Conservation (phyloP, 2,888 invertebrate species). For the Leptothorax acervorum region DNA sequence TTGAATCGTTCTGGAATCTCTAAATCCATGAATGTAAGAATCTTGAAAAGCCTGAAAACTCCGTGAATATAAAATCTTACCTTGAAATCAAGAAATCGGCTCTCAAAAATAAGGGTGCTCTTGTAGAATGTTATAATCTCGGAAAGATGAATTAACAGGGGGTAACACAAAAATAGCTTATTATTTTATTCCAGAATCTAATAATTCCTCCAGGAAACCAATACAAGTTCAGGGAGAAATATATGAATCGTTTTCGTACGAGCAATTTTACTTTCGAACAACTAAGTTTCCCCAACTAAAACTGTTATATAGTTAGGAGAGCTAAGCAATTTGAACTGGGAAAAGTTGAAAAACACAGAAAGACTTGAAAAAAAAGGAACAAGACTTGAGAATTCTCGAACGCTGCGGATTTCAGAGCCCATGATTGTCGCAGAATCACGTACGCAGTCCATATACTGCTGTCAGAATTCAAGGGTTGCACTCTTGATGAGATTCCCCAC, state of each 20-base stretch:
- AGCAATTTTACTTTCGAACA: constrained; percentile 23
- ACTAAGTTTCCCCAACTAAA: constrained; percentile 23
- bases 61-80: constrained; percentile 1
- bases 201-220: neutral
- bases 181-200: constrained; percentile 12
- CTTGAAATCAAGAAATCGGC: neutral
- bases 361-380: neutral
- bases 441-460: neutral
- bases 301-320: constrained; percentile 27
- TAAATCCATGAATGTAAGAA: constrained; percentile 34
- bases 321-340: constrained; percentile 8
- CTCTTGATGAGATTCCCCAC: constrained; percentile 45
- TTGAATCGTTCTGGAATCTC: constrained; percentile 16
- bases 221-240: constrained; percentile 12
- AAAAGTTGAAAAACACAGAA: constrained; percentile 1
- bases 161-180: neutral
- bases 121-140: neutral
- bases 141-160: neutral
- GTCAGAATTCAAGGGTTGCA: constrained; percentile 18
- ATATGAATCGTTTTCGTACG: constrained; percentile 11
- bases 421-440: constrained; percentile 5
- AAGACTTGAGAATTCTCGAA: neutral
- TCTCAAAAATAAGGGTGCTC: neutral
- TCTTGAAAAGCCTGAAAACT: neutral
- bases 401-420: neutral